phyloP scores from a whole-genome alignment of 2,797 vertebrate genomes.

The Megaceryle alcyon region DNA sequence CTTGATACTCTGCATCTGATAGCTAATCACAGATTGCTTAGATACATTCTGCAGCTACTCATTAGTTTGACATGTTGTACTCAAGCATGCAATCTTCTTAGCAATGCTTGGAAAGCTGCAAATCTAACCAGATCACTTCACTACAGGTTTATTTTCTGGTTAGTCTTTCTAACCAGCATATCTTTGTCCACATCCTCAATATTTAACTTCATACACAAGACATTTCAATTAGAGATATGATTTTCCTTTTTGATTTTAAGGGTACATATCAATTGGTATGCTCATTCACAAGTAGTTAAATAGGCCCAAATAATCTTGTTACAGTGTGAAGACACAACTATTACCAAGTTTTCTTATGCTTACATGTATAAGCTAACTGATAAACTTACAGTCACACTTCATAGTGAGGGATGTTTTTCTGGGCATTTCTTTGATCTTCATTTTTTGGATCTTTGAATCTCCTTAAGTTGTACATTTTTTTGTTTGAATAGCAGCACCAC shows the following conservation, averaged over 20 bases:
- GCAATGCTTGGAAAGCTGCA: background rate
- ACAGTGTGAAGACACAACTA: background rate
- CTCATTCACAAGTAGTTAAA: background rate
- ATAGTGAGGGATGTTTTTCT: background rate
- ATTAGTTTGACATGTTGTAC: background rate
- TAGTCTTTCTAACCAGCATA: background rate
- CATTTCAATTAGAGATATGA: background rate
- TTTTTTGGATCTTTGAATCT: background rate
- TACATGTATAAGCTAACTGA: background rate
- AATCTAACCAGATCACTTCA: background rate
- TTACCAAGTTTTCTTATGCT: background rate
- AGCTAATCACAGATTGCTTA: background rate
- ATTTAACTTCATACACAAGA: background rate
- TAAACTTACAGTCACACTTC: background rate
- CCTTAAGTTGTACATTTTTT: background rate
- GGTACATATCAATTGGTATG: background rate
- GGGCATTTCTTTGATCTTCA: background rate
- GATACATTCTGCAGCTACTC: background rate
- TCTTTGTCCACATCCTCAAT: background rate
- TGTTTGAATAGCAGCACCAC: background rate
- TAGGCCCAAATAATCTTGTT: background rate
- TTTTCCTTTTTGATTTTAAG: background rate
- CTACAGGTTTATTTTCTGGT: background rate
- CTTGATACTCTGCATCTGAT: background rate
- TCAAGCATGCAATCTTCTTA: background rate